These are phyloP conservation scores for Leptinotarsa peninsularis DNA, from an alignment of 2,888 invertebrate species.

Conservation along the genomic window DNA sequence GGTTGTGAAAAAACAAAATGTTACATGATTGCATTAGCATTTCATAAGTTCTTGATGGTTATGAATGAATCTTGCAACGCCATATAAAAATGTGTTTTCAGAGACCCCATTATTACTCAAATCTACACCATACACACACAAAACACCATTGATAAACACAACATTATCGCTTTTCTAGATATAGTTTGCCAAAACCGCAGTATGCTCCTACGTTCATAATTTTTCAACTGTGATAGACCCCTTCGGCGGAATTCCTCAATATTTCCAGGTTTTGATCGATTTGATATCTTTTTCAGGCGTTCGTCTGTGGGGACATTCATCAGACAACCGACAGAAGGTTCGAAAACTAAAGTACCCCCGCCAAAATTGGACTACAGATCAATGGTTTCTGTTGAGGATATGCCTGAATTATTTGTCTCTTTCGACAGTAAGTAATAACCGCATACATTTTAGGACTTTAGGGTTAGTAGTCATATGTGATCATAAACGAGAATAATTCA, in stretches of 20 bases:
- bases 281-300: conserved; percentile 70
- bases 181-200: conserved; percentile 31
- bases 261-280: background rate
- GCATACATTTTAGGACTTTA: conserved; percentile 20
- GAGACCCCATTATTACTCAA: conserved; percentile 27
- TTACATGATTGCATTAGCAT: no score
- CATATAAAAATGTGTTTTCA: background rate
- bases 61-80: no score
- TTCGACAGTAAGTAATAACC: conserved; percentile 85
- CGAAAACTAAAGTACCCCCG: conserved; percentile 72
- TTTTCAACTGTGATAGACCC: background rate
- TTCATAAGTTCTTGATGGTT: no score
- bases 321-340: conserved; percentile 75
- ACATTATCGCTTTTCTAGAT: conserved; percentile 21
- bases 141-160: conserved; percentile 24
- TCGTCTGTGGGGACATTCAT: conserved; percentile 90
- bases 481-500: no score
- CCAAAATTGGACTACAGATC: conserved; percentile 90
- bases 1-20: no score
- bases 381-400: conserved; percentile 94
- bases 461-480: no score
- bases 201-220: conserved; percentile 7
- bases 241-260: background rate
- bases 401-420: conserved; percentile 94
- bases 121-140: conserved; percentile 33